A percentile compares a stretch with the other conserved stretches of the same genome.
Conservation (phyloP, 2,888 invertebrate genomes). For the Epirrita christyi region DNA sequence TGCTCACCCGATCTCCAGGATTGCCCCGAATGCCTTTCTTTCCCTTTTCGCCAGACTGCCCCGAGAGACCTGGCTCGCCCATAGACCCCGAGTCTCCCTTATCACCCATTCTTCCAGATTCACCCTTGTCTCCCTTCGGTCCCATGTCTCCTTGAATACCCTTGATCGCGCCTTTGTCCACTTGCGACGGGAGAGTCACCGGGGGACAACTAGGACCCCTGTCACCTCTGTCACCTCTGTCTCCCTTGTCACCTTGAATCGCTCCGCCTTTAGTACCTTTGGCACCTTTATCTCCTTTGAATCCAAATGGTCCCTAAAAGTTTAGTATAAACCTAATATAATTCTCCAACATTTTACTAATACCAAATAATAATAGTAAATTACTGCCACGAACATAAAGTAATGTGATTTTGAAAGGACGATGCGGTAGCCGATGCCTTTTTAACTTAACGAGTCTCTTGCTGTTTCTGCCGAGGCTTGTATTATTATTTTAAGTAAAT, state of each 20-base stretch:
- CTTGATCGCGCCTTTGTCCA: constrained; percentile 70
- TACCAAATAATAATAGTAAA: too few species aligned
- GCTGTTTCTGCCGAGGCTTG: too few species aligned
- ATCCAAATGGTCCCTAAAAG: constrained; percentile 87
- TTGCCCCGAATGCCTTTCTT: constrained; percentile 95
- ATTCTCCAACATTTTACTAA: too few species aligned
- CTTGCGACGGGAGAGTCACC: constrained; percentile 53
- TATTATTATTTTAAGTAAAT: too few species aligned
- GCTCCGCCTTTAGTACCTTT: constrained; percentile 86
- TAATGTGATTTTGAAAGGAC: too few species aligned
- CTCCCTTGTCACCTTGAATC: constrained; percentile 85
- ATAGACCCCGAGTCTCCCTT: constrained; percentile 89
- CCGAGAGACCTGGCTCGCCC: constrained; percentile 89
- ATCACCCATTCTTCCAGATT: constrained; percentile 85
- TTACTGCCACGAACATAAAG: too few species aligned
- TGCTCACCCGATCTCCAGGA: constrained; percentile 90
- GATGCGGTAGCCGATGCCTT: too few species aligned
- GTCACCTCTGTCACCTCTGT: constrained; percentile 83
- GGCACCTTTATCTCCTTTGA: constrained; percentile 88
- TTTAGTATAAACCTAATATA: not conserved
- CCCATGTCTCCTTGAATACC: constrained; percentile 82
- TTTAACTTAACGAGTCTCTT: too few species aligned
- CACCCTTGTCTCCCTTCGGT: constrained; percentile 86
- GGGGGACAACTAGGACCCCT: constrained; percentile 73
- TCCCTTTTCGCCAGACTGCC: constrained; percentile 88